phyloP scores from a whole-genome alignment of 2,888 invertebrate genomes.

The Exocentrus adspersus region DNA sequence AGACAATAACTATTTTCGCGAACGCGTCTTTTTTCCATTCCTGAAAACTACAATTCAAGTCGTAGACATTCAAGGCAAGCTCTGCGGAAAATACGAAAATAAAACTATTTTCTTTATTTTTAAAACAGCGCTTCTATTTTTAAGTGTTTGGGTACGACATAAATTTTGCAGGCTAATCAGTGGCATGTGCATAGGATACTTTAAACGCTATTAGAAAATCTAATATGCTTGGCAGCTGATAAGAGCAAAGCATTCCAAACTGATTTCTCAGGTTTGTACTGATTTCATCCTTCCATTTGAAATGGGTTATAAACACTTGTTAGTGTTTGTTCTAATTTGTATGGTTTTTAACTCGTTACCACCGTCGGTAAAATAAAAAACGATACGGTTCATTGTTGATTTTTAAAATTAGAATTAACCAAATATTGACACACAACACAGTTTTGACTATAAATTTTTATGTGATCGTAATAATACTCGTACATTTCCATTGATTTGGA shows the following conservation, averaged over 20 bases:
- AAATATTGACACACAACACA: neutral
- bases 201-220: neutral
- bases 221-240: constrained; percentile 4
- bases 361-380: too few relatives aligned
- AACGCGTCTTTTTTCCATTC: neutral
- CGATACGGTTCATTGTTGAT: too few relatives aligned
- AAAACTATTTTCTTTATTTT: constrained; percentile 4
- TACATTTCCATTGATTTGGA: neutral
- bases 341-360: too few relatives aligned
- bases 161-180: neutral
- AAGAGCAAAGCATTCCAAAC: too few relatives aligned
- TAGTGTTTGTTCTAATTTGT: too few relatives aligned
- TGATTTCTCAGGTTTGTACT: too few relatives aligned
- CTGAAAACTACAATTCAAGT: constrained; percentile 10
- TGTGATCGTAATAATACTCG: neutral
- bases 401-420: constrained; percentile 5
- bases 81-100: neutral
- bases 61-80: neutral
- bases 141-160: neutral
- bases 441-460: neutral
- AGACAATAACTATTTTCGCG: neutral
- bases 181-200: neutral
- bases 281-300: too few relatives aligned
- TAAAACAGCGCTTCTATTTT: constrained; percentile 4
- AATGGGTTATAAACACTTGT: too few relatives aligned